Percentiles rank a stretch among this genome's conserved stretches.
Evolutionary conservation across 2,113 vertebrate species (phyloP).

Genomic region (Asarcornis scutulata): DNA sequence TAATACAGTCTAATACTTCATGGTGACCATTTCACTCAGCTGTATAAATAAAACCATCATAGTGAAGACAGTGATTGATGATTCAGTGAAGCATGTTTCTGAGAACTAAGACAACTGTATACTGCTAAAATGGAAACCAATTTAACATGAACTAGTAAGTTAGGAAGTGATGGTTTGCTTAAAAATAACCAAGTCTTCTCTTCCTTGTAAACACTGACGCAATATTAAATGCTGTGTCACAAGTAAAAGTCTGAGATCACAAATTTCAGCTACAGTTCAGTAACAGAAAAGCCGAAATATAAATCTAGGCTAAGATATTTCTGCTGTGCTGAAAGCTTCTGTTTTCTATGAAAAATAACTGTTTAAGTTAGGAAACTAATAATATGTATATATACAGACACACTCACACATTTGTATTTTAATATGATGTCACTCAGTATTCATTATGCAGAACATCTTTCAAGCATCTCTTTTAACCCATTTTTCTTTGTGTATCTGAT

Average conservation of each 20-base stretch:
- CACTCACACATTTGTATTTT: not conserved
- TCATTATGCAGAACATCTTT: not conserved
- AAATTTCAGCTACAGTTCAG: not conserved
- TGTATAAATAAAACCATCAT: not conserved
- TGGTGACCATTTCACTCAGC: not conserved
- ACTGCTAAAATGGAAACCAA: not conserved
- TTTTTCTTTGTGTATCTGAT: not conserved
- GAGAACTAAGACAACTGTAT: constrained; percentile 4
- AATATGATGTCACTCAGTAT: not conserved
- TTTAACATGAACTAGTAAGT: not conserved
- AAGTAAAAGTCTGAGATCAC: not conserved
- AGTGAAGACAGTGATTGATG: not conserved
- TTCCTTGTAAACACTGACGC: not conserved
- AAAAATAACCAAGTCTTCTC: not conserved
- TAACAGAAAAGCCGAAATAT: not conserved
- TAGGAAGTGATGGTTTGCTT: not conserved
- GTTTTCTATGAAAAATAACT: not conserved
- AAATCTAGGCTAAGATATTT: not conserved
- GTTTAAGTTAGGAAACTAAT: not conserved
- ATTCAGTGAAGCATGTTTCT: not conserved
- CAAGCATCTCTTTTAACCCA: not conserved
- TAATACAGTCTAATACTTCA: not conserved
- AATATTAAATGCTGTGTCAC: not conserved
- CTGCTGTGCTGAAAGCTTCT: not conserved
- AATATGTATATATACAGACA: not conserved